Evolutionary conservation across 1,140 invertebrate genomes (phyloP).

Genomic region (Panagrolaimus sp.): DNA sequence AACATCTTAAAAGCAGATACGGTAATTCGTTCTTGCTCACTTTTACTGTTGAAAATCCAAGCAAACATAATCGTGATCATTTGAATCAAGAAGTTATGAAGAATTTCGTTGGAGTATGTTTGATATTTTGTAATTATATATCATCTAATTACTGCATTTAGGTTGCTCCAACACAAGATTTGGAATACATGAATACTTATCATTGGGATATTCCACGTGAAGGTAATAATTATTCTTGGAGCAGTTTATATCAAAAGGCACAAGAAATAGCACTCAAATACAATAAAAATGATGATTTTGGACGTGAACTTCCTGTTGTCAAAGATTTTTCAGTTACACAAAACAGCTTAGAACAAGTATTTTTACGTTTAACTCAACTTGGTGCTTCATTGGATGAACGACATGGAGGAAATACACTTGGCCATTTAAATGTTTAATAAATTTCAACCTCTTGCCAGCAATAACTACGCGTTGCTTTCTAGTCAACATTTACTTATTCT

Average conservation of each 20-base stretch:
- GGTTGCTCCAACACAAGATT: slow-evolving; percentile 27
- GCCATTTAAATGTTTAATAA: slow-evolving; percentile 1
- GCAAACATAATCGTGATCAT: not conserved
- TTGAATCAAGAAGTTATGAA: slow-evolving; percentile 25
- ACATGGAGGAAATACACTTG: not conserved
- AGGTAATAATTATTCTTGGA: slow-evolving; percentile 21
- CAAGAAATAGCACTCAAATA: slow-evolving; percentile 37
- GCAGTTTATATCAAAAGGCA: slow-evolving; percentile 26
- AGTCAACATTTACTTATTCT: too few relatives aligned
- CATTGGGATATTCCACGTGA: slow-evolving; percentile 39
- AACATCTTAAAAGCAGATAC: slow-evolving; percentile 65
- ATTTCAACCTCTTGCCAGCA: not conserved
- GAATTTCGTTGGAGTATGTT: slow-evolving; percentile 30
- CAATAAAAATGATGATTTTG: not conserved
- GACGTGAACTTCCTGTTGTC: slow-evolving; percentile 29
- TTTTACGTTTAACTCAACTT: slow-evolving; percentile 22
- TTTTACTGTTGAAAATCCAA: slow-evolving; percentile 36
- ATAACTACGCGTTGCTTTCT: too few relatives aligned
- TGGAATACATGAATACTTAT: slow-evolving; percentile 16
- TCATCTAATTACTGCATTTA: slow-evolving; percentile 19
- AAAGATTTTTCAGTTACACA: slow-evolving; percentile 40
- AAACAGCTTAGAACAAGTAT: slow-evolving; percentile 43
- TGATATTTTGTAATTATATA: not conserved
- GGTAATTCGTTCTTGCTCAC: slow-evolving; percentile 40
- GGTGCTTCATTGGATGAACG: slow-evolving; percentile 7